These are phyloP conservation scores for Trissonchulus latispiculum DNA, from an alignment of 2,888 invertebrate species.

Conservation along the genomic window DNA sequence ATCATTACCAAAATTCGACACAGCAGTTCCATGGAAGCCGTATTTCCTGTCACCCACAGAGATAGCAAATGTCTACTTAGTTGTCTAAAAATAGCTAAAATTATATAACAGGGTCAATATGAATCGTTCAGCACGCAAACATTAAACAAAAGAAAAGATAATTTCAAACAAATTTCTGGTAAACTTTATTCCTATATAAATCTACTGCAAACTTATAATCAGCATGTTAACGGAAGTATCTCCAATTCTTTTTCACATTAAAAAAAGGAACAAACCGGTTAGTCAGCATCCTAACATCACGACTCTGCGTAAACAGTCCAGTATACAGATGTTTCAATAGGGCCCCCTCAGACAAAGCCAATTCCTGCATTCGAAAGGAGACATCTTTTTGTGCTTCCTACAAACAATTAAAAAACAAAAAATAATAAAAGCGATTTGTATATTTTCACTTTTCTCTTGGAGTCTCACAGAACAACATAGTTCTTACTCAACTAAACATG, in stretches of 20 bases:
- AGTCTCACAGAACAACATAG: no score
- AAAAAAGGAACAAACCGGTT: slow-evolving; percentile 46
- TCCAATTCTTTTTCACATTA: no score
- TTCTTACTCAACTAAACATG: no score
- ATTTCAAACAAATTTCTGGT: no score
- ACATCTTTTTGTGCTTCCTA: slow-evolving; percentile 79
- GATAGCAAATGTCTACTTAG: slow-evolving; percentile 85
- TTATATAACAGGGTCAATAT: no score
- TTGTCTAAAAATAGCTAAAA: slow-evolving; percentile 55
- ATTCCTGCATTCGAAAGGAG: slow-evolving; percentile 82
- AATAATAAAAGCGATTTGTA: no score
- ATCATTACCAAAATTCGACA: slow-evolving; percentile 68
- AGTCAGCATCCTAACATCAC: slow-evolving; percentile 58
- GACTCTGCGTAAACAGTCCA: slow-evolving; percentile 69
- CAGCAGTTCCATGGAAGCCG: slow-evolving; percentile 73
- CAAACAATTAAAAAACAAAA: slow-evolving; percentile 9
- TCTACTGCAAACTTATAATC: no score
- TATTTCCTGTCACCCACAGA: slow-evolving; percentile 89
- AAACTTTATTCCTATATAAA: no score
- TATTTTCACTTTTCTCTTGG: no score
- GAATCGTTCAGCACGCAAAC: no score
- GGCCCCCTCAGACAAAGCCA: slow-evolving; percentile 92
- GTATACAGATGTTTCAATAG: slow-evolving; percentile 79
- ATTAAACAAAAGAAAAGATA: no score
- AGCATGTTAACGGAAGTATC: no score